These are phyloP conservation scores for Trichogramma pretiosum DNA, from an alignment of 1,140 invertebrate species.

Conservation along the genomic window DNA sequence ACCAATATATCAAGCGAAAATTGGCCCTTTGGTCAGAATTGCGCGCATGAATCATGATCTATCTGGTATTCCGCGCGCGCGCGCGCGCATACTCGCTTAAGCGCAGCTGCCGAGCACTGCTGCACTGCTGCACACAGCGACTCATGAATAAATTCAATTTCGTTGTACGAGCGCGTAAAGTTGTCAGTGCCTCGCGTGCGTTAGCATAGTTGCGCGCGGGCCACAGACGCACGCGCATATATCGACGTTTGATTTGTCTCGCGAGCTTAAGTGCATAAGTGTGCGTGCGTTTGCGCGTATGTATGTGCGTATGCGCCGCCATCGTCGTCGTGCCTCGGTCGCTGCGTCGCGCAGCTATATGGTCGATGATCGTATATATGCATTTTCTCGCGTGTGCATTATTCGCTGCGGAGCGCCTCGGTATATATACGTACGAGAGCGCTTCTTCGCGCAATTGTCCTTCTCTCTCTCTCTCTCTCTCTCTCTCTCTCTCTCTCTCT, in stretches of 20 bases:
- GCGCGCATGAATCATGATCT: too few relatives aligned
- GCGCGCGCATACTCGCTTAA: conserved; percentile 1
- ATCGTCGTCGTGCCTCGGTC: not conserved
- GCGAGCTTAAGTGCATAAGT: not conserved
- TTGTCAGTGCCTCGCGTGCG: too few relatives aligned
- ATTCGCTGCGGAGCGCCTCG: not conserved
- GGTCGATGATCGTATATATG: not conserved
- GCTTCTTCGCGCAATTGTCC: conserved; percentile 1
- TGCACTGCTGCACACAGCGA: too few relatives aligned
- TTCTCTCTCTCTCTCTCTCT: conserved; percentile 5
- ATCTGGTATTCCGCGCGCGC: not conserved
- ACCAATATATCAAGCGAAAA: too few relatives aligned
- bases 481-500: not conserved
- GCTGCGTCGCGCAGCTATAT: not conserved
- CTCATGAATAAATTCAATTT: conserved; percentile 18
- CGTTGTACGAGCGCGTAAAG: conserved; percentile 15
- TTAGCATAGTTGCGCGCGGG: too few relatives aligned
- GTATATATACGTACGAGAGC: too few relatives aligned
- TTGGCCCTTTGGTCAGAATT: too few relatives aligned
- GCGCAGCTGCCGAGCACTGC: conserved; percentile 14
- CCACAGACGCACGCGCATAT: too few relatives aligned
- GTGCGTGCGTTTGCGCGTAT: not conserved
- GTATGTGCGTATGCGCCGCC: not conserved
- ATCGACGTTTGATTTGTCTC: conserved; percentile 11
- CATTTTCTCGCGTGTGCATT: conserved; percentile 4